phyloP scores from a whole-genome alignment of 2,888 invertebrate genomes.

The Torymus auratus region DNA sequence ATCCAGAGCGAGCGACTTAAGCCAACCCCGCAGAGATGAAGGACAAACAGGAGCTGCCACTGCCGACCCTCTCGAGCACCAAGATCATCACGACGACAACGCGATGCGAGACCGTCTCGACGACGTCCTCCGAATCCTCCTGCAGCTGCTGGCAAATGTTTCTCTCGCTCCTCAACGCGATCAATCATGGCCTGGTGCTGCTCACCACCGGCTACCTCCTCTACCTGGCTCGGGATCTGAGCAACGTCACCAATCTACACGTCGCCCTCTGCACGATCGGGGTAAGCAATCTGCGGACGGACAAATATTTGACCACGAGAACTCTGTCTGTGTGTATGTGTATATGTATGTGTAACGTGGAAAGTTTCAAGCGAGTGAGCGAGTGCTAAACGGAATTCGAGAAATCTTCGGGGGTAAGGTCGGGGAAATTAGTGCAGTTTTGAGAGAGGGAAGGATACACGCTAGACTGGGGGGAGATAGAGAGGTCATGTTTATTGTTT shows the following conservation, averaged over 20 bases:
- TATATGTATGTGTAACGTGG: too few species aligned
- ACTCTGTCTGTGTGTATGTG: background rate
- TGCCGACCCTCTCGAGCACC: too few species aligned
- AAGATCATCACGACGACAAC: too few species aligned
- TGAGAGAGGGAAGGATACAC: too few species aligned
- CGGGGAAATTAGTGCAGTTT: background rate
- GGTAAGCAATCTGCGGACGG: constrained; percentile 54
- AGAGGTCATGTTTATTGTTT: too few species aligned
- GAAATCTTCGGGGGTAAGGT: background rate
- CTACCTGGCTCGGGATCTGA: constrained; percentile 51
- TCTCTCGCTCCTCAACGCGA: constrained; percentile 52
- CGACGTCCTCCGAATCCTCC: background rate
- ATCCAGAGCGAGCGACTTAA: too few species aligned
- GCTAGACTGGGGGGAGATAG: too few species aligned
- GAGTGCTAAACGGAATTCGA: constrained; percentile 10
- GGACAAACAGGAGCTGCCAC: too few species aligned
- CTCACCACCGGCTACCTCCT: constrained; percentile 57
- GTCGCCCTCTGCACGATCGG: constrained; percentile 60
- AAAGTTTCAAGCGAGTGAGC: background rate
- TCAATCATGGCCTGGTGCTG: constrained; percentile 60
- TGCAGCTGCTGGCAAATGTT: constrained; percentile 18
- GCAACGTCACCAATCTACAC: constrained; percentile 55
- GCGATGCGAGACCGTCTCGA: background rate
- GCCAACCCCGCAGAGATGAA: too few species aligned
- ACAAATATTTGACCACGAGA: constrained; percentile 3